Percentiles rank a stretch among this genome's conserved stretches.
phyloP scores from a whole-genome alignment of 2,888 invertebrate genomes.

The Tinea trinotella region DNA sequence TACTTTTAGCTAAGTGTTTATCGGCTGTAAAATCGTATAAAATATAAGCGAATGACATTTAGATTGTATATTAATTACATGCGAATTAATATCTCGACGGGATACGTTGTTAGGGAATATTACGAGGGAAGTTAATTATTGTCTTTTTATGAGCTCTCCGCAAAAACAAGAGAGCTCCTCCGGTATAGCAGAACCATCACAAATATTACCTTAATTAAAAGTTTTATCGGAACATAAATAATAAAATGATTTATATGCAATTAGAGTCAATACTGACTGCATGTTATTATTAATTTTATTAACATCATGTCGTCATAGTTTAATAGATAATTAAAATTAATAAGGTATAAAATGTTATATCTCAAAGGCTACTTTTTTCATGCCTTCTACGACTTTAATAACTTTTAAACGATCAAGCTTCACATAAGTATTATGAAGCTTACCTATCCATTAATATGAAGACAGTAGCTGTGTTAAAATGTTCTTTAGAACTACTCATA shows the following conservation, averaged over 20 bases:
- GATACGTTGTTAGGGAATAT: constrained; percentile 20
- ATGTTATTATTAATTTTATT: too few species aligned
- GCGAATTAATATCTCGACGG: constrained; percentile 32
- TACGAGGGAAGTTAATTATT: constrained; percentile 11
- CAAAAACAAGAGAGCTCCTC: constrained; percentile 5
- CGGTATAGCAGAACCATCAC: neutral
- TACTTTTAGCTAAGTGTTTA: constrained; percentile 17
- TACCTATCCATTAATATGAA: too few species aligned
- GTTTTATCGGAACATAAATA: constrained; percentile 3
- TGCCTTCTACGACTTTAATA: too few species aligned
- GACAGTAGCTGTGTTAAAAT: too few species aligned
- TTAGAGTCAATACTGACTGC: neutral
- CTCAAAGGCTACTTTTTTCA: too few species aligned
- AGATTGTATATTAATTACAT: constrained; percentile 28
- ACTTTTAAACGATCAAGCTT: too few species aligned
- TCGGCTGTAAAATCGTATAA: constrained; percentile 9
- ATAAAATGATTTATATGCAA: constrained; percentile 1
- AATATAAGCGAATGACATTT: constrained; percentile 17
- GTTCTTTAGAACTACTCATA: too few species aligned
- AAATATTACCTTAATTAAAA: constrained; percentile 7
- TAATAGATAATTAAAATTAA: too few species aligned
- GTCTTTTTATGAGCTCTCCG: constrained; percentile 5
- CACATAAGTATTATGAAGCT: too few species aligned
- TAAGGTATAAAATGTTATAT: too few species aligned
- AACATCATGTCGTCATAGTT: too few species aligned